A percentile compares a stretch with the other conserved stretches of the same genome.
These are phyloP conservation scores for Coelogynopora nodosa DNA, from an alignment of 2,888 invertebrate species.

Conservation along the genomic window DNA sequence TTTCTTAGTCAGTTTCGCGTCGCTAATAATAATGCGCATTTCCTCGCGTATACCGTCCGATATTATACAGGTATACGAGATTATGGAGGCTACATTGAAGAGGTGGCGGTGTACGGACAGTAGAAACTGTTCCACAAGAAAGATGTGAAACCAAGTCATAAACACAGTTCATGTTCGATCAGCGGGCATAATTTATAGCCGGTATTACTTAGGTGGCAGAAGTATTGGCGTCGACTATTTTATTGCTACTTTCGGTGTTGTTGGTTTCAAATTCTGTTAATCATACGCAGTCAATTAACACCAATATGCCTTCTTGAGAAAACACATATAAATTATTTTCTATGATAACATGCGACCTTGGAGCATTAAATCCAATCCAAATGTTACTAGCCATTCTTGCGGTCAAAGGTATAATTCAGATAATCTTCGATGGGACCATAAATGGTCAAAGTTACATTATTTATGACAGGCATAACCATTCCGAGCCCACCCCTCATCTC, in stretches of 20 bases:
- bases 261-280: not conserved
- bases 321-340: not conserved
- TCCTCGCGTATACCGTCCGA: not conserved
- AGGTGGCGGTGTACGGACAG: not conserved
- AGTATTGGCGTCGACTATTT: not conserved
- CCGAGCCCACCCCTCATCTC: not conserved
- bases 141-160: not conserved
- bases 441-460: not conserved
- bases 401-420: not conserved
- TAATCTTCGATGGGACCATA: not conserved
- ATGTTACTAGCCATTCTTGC: not conserved
- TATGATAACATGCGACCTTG: too few relatives aligned
- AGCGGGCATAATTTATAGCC: not conserved
- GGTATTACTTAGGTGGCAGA: not conserved
- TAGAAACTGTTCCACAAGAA: not conserved
- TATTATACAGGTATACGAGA: not conserved
- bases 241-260: not conserved
- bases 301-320: not conserved
- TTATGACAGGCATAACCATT: not conserved
- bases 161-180: not conserved
- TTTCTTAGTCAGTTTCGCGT: not conserved
- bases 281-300: not conserved
- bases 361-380: too few relatives aligned
- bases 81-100: not conserved
- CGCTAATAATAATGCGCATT: not conserved